phyloP scores from a whole-genome alignment of 2,113 vertebrate species.

The Hemiprocne comata region DNA sequence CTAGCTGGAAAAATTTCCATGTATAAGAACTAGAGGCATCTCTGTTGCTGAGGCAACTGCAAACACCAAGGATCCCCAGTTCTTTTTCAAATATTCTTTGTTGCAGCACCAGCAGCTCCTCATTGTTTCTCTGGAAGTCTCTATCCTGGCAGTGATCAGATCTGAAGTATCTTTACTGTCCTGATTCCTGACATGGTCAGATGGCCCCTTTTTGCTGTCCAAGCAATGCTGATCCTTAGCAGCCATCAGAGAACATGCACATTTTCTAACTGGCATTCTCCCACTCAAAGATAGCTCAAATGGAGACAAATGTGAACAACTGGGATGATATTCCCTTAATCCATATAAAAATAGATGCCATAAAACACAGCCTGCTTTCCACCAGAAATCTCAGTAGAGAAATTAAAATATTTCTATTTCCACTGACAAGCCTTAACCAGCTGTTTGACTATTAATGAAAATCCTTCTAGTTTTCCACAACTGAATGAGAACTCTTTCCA shows the following conservation, averaged over 20 bases:
- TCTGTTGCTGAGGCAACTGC: not conserved
- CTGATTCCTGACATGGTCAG: not conserved
- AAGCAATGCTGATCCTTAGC: not conserved
- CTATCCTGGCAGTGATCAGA: not conserved
- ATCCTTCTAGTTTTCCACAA: conserved; percentile 17
- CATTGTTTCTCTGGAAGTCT: not conserved
- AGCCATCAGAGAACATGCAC: not conserved
- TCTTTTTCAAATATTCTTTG: not conserved
- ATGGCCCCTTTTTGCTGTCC: not conserved
- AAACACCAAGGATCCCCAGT: not conserved
- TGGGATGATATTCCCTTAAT: not conserved
- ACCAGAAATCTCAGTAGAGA: not conserved
- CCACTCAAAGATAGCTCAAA: not conserved
- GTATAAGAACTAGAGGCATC: not conserved
- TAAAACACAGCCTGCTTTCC: conserved; percentile 9
- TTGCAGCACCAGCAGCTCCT: not conserved
- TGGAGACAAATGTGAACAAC: not conserved
- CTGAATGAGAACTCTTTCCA: conserved; percentile 23
- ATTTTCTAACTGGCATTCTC: not conserved
- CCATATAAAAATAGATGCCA: not conserved
- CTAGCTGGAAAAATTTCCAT: not conserved
- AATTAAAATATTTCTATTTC: not conserved
- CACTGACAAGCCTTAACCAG: not conserved
- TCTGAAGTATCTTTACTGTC: not conserved
- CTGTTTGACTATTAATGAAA: conserved; percentile 25